Base-by-base conservation (phyloP, 2,888 invertebrate species). In the Metalampra italica region DNA sequence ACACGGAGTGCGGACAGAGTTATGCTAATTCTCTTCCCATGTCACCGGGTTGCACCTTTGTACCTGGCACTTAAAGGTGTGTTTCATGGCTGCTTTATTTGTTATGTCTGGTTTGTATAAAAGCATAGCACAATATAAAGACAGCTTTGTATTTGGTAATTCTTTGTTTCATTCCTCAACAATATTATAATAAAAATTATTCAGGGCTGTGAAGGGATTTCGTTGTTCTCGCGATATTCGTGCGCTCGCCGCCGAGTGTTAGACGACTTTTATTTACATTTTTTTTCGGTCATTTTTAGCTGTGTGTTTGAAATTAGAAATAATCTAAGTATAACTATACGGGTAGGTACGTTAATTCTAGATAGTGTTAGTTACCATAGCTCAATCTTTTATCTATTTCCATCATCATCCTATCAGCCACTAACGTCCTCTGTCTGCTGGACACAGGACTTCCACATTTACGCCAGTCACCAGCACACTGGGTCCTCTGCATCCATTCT, bases 1-100 rank as follows among this genome's bases (percentile, higher is more conserved):
- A 64, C 59, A 68, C 69, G 68, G 81, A 78, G 74, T 66, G 68
- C 78, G 82, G 81, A 84, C 84, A 77, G 81, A 82, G 82, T 80
- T 84, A 85, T 86, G 87, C 72, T 87, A 83, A 83, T 84, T 75
- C 72, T 71, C 73, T 73, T 67, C 75, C 72, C 72, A 80, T 81
- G 80, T 78, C 82, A 85, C 86, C 83, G 83, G 79, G 82, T 75
- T 82, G 71, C 73, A 84, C 82, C 84, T 84, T 78, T 77, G 71
- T 84, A 80, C 83, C 87, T 83, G 86, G 74, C 66, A 70, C 75
- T 72, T 64, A 67, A 81, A 87, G 86, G 87, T 86, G 75, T 65
- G 84, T 80, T 71, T 65, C 68, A 71, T 64, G 62, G 59, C 53
- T 71, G 56, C 64, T 66, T 22, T 68, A 64, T 60, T 51, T 43